Percentiles rank a stretch among this genome's conserved stretches.
phyloP scores from a whole-genome alignment of 2,888 invertebrate genomes.

The Melieria picta region DNA sequence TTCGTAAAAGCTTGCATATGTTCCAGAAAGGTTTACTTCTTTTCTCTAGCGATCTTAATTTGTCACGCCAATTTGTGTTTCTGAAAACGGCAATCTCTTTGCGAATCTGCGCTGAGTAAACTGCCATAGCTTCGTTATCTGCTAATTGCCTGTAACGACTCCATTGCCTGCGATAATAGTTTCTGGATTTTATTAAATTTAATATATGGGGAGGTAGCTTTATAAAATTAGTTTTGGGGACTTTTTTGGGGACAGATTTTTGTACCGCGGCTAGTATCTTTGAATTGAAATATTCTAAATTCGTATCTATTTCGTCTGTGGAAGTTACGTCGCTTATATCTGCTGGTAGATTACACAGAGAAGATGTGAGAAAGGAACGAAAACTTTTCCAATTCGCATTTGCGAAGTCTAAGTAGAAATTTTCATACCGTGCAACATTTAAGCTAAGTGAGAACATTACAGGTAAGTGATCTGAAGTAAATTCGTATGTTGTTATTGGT shows the following conservation, averaged over 20 bases:
- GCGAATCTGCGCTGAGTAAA: too few species aligned
- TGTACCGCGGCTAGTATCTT: background rate
- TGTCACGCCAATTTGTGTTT: constrained; percentile 21
- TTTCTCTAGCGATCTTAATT: constrained; percentile 12
- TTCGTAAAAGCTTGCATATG: constrained; percentile 9
- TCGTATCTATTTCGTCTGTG: background rate
- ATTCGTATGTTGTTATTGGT: too few species aligned
- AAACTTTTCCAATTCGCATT: too few species aligned
- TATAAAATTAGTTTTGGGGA: constrained; percentile 9
- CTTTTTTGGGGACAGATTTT: too few species aligned
- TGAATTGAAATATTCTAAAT: background rate
- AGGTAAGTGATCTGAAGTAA: too few species aligned
- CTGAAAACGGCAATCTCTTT: constrained; percentile 4
- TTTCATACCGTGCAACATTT: too few species aligned
- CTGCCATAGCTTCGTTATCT: background rate
- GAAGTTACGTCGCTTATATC: background rate
- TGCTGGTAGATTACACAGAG: background rate
- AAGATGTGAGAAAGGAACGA: background rate
- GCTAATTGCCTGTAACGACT: constrained; percentile 7
- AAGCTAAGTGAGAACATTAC: background rate
- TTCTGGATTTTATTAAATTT: constrained; percentile 1
- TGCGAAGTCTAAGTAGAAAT: too few species aligned
- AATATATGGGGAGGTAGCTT: constrained; percentile 1
- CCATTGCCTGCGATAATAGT: constrained; percentile 13
- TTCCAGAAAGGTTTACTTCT: constrained; percentile 23